Base-by-base conservation (phyloP, 2,113 vertebrate genomes). In the Megaceryle torquata region DNA sequence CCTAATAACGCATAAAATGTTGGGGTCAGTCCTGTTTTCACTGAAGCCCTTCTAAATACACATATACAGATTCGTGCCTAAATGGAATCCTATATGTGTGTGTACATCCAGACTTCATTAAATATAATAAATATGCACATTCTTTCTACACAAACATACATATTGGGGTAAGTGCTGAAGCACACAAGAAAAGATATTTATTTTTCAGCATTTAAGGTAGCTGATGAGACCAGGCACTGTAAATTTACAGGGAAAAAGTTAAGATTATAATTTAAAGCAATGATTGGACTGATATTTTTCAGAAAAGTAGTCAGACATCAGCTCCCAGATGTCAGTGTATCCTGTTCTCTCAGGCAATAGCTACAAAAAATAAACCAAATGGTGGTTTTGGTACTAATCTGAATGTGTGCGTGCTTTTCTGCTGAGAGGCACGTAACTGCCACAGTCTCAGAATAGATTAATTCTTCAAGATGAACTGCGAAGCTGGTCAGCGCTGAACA, bases 11-110 rank as follows among this genome's bases (percentile, higher is more conserved):
- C 60, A 48, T 60, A 91, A 86, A 89, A 91, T 21, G 53, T 63
- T 76, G 70, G 81, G 95, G 86, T 95, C 91, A 85, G 81, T 72
- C 72, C 83, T 46, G 37, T 71, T 92, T 93, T 54, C 70, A 85
- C 48, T 69, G 82, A 76, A 84, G 53, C 37, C 43, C 59, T 84
- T 37, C 41, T 33, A 87, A 90, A 91, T 25, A 77, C 5, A 25
- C 31, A 19, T 60, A 48, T 22, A 81, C 28, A 88, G 56, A 71
- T 16, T 18, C 16, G 48, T 39, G 69, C 53, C 41, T 50, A 77
- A 91, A 53, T 15, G 69, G 79, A 79, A 82, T 71, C 46, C 51
- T 13, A 44, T 11, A 11, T 31, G 33, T 20, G 33, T 17, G 28
- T 26, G 18, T n/a, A 15, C 24, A 70, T 81, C 50, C 60, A 90